Base-by-base conservation (phyloP, 2,888 invertebrate genomes). In the Mythimna pallens region DNA sequence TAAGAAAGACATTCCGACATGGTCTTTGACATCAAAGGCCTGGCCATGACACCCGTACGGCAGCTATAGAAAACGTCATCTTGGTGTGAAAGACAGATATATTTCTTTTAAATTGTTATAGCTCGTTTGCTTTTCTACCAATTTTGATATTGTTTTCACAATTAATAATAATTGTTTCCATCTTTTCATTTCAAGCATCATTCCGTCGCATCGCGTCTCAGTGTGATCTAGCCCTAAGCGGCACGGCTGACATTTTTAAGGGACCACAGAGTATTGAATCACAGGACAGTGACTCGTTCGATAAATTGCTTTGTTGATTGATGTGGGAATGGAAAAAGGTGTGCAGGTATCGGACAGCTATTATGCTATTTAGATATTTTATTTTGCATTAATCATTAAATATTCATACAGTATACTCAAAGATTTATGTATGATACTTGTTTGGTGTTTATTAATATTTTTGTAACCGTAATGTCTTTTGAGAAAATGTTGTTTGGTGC, bases 271-370 rank as follows among this genome's bases (percentile, higher is more conserved):
- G 64, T 66, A 76, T 66, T 68, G 54, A 79, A 69, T 70, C 70
- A 70, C 62, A 59, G 64, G 22, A 25, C 17, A 77, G 55, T 65
- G 43, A 47, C 72, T 66, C 10, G 57, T 25, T 52, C 72, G 43
- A 67, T 70, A 62, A 68, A 82, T 78, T 70, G 66, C 50, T 67
- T 57, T 61, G 8, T 43, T 82, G 80, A 82, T 75, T 63, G 83
- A 82, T 82, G 65, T 82, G 80, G 40, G 80, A 82, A 82, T 43
- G 10, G 10, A 22, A 63, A 55, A 67, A 71, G 30, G 22, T 50
- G 43, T 55, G 43, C 50, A 34, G 61, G 4, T n/a, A 30, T 1
- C 6, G 9, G 34, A 25, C 7, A 59, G 30, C 34, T 10, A 12
- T 55, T 59, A n/a, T n/a, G n/a, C n/a, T n/a, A n/a, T n/a, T n/a